Evolutionary conservation across 2,888 invertebrate genomes (phyloP).

Genomic region (Pherbina coryleti): DNA sequence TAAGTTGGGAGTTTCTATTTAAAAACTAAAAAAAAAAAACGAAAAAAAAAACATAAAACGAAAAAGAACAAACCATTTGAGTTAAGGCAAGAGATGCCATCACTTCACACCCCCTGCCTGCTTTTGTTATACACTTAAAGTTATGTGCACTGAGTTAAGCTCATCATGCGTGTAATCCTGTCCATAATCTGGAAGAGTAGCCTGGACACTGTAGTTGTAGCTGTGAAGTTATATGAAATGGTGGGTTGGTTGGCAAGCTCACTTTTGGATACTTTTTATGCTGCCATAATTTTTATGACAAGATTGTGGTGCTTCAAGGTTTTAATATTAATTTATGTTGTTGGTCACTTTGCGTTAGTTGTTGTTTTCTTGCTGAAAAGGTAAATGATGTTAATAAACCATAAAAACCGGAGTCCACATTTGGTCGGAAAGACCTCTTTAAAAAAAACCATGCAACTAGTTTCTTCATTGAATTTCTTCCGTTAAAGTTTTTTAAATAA

Average conservation of each 20-base stretch:
- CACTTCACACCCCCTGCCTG: not conserved
- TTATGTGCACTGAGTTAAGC: not conserved
- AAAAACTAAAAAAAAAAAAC: not conserved
- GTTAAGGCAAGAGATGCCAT: not conserved
- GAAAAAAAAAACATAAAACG: too few relatives aligned
- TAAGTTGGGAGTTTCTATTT: not conserved
- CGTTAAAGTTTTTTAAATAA: too few relatives aligned
- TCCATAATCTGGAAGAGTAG: constrained; percentile 12
- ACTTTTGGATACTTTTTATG: constrained; percentile 1
- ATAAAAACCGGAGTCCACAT: not conserved
- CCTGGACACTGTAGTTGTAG: not conserved
- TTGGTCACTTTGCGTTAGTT: not conserved
- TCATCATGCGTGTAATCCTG: constrained; percentile 25
- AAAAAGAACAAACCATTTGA: too few relatives aligned
- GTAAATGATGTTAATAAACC: not conserved
- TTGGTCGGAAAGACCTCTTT: too few relatives aligned
- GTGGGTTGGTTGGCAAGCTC: not conserved
- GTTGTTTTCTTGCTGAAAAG: not conserved
- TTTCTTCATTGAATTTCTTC: too few relatives aligned
- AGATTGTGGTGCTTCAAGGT: not conserved
- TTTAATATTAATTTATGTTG: constrained; percentile 10
- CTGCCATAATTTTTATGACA: not conserved
- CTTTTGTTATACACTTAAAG: not conserved
- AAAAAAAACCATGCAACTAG: too few relatives aligned
- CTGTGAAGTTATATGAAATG: not conserved